A percentile compares a stretch with the other conserved stretches of the same genome.
These are phyloP conservation scores for Colius striatus DNA, from an alignment of 2,113 vertebrate genomes.

Conservation along the genomic window DNA sequence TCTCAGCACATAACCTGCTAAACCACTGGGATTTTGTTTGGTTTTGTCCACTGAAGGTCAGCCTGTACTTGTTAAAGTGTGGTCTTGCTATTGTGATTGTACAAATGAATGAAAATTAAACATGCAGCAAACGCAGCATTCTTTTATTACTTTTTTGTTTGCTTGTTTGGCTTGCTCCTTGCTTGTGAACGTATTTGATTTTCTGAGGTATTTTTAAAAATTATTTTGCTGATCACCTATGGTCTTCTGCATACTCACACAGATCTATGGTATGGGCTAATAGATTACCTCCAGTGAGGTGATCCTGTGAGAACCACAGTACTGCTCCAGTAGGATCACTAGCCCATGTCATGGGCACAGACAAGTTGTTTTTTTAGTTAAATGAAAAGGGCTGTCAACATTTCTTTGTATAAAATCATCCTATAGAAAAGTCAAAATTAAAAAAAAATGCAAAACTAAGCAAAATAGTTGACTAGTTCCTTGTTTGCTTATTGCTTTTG, in stretches of 20 bases:
- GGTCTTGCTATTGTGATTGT: neutral
- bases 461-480: neutral
- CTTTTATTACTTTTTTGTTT: neutral
- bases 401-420: neutral
- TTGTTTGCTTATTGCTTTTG: neutral
- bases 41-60: neutral
- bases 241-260: neutral
- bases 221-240: neutral
- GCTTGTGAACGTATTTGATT: neutral
- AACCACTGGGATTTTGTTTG: neutral
- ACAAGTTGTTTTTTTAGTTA: neutral
- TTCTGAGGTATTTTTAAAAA: neutral
- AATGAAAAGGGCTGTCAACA: neutral
- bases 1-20: neutral
- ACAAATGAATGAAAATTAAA: neutral
- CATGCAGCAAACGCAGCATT: neutral
- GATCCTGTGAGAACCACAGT: neutral
- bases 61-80: neutral
- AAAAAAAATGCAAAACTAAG: neutral
- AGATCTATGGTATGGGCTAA: neutral
- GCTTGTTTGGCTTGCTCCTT: neutral
- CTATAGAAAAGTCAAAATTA: neutral
- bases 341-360: neutral
- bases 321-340: neutral
- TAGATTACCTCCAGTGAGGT: neutral